Base-by-base conservation (phyloP, 2,113 vertebrate species). In the Onychostoma macrolepis region DNA sequence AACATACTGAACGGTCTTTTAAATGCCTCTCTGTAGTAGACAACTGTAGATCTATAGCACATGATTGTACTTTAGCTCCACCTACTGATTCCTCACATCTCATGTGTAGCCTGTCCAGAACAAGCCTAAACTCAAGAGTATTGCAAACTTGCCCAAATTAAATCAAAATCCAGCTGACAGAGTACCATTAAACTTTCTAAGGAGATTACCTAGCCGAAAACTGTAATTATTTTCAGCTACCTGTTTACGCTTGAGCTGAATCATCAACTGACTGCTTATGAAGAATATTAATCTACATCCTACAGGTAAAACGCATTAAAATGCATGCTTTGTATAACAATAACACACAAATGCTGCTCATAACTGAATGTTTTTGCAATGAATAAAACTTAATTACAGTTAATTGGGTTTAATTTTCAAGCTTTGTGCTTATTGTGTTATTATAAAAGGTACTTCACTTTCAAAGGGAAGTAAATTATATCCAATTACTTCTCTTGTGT, bases 61-160 rank as follows among this genome's bases (percentile, higher is more conserved):
- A 88, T 19, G 26, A 76, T 86, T 93, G 92, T 91, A 90, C 92
- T 92, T 90, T 91, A 94, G 94, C 94, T 89, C 95, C 94, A 92
- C 93, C 94, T 95, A 94, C 90, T 94, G 94, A 93, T 91, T 24
- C 82, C 50, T 58, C 15, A 41, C 78, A 61, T 67, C 15, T 86
- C 91, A 83, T 79, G 48, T 50, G 15, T 50, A 17, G 15, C 48
- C 48, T 50, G 58, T 88, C 43, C 36, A 56, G 5, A 69, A 65
- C 21, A 33, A 69, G 63, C 24, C 28, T 43, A 5, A 65, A 1
- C 7, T 8, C 19, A 9, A 21, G 30, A 24, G 30, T 19, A 58
- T 13, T 12, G 50, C 17, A 79, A 36, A 19, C 30, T 6, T 72
- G 36, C 69, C 36, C 36, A 41, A 41, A 72, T 72, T 24, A 72